Base-by-base conservation (phyloP, 2,113 vertebrate species). In the Ptychochromis oligacanthus region DNA sequence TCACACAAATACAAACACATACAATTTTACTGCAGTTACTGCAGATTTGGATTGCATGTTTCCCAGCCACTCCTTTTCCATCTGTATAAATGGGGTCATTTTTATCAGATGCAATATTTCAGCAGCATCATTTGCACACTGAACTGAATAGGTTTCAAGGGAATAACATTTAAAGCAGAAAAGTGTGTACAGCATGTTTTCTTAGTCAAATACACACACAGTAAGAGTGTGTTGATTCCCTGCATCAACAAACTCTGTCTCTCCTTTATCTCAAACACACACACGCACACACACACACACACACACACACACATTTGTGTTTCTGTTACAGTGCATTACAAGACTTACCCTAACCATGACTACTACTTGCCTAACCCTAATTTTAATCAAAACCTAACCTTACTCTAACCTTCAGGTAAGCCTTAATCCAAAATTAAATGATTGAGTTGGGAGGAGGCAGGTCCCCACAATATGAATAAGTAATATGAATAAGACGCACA, bases 31-130 rank as follows among this genome's bases (percentile, higher is more conserved):
- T 86, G 77, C 78, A 81, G 55, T 10, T 70, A 55, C 79, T 87
- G 77, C 83, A 83, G 17, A 81, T 89, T 56, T 82, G 22, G 78
- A 85, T 56, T 40, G 43, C 34, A 64, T 14, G 65, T 79, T 55
- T 90, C 52, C 72, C 61, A 49, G 40, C 40, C 9, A 18, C 57
- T 84, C 43, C 75, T 81, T 82, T 83, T 67, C 76, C 55, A 62
- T 86, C 72, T 74, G 52, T 65, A 15, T 31, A 79, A 90, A 83
- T 56, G 46, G 67, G 85, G 70, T 91, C 56, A 85, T 2, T 79
- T 83, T 78, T 8, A 79, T 79, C 49, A 79, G 79, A 81, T 59
- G n/a, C 77, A 81, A 88, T 78, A 72, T 78, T 91, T 87, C 72
- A 82, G 15, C 67, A 46, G n/a, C 76, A 60, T 62, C 60, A 81